phyloP scores from a whole-genome alignment of 2,797 vertebrate genomes.

The Tokudaia tokunoshimensis region DNA sequence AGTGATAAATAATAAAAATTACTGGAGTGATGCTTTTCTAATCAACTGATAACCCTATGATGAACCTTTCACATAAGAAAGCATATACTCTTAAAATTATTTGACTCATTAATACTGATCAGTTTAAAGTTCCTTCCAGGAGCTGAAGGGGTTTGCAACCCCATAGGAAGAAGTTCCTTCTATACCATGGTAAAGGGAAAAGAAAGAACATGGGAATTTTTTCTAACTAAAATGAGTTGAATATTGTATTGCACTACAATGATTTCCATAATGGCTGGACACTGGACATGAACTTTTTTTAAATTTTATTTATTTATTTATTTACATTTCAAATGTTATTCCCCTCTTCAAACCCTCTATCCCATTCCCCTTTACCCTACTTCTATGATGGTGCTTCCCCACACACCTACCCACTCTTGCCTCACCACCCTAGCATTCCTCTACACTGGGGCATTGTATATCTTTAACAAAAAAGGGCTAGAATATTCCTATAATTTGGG shows the following conservation, averaged over 20 bases:
- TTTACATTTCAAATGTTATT: no score
- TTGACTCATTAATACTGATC: background rate
- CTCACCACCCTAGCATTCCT: no score
- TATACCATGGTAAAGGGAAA: background rate
- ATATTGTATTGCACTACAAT: background rate
- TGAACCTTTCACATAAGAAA: conserved; percentile 52
- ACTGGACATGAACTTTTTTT: background rate
- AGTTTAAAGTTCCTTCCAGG: background rate
- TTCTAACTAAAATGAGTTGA: background rate
- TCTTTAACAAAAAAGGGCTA: background rate
- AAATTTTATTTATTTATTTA: no score
- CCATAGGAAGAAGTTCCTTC: background rate
- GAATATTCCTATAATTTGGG: background rate
- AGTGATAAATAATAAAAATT: conserved; percentile 47
- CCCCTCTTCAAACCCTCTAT: no score
- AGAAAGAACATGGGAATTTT: background rate
- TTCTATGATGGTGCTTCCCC: no score
- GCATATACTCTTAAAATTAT: background rate
- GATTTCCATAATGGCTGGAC: background rate
- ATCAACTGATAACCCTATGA: background rate
- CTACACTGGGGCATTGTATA: background rate
- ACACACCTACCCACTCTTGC: no score
- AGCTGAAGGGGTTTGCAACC: no score
- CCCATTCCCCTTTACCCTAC: no score
- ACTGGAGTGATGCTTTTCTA: background rate